These are phyloP conservation scores for Morone chrysops DNA, from an alignment of 2,113 vertebrate species.

Conservation along the genomic window DNA sequence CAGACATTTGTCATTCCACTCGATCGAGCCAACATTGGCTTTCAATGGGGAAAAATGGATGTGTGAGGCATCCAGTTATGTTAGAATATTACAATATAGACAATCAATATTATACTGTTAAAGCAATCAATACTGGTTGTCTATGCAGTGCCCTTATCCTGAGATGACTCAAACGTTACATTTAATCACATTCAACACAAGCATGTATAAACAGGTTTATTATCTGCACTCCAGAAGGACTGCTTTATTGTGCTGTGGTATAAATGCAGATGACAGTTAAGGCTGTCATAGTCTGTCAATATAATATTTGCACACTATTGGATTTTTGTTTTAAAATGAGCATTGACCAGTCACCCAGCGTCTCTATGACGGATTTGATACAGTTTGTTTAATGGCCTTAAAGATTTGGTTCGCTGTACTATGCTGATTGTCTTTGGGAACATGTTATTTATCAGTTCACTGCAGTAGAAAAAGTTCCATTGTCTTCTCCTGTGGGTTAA, in stretches of 20 bases:
- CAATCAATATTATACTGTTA: constrained; percentile 19
- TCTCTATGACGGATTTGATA: constrained; percentile 33
- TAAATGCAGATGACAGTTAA: background rate
- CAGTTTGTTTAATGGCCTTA: constrained; percentile 26
- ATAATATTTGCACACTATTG: background rate
- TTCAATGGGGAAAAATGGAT: background rate
- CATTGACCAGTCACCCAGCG: background rate
- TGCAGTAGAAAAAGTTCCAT: background rate
- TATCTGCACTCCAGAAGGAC: background rate
- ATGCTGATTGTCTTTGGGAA: background rate
- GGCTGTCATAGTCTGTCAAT: constrained; percentile 7
- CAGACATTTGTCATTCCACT: background rate
- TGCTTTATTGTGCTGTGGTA: background rate
- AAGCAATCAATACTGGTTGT: constrained; percentile 30
- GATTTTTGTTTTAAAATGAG: constrained; percentile 7
- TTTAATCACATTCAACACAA: constrained; percentile 17
- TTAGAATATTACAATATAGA: background rate
- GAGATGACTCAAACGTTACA: constrained; percentile 32
- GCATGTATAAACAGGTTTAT: constrained; percentile 6
- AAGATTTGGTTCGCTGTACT: constrained; percentile 32
- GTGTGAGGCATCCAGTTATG: background rate
- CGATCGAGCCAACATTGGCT: background rate
- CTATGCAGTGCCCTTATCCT: background rate
- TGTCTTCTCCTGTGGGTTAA: constrained; percentile 21
- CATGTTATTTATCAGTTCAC: constrained; percentile 17